These are phyloP conservation scores for Brachionus sp. DNA, from an alignment of 1,140 invertebrate genomes.

Conservation along the genomic window DNA sequence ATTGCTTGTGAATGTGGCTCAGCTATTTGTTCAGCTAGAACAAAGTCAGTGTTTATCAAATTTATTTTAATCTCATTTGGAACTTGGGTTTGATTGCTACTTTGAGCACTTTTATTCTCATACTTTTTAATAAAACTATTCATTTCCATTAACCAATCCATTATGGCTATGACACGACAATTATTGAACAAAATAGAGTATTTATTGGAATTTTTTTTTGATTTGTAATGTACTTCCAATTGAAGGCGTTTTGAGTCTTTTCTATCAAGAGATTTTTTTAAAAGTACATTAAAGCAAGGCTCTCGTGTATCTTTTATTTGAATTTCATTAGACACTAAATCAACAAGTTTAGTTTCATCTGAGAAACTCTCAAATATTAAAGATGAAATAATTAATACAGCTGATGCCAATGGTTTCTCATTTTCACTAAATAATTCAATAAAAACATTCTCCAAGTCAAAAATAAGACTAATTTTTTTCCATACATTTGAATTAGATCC, in stretches of 20 bases:
- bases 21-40: background rate
- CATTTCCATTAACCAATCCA: constrained; percentile 45
- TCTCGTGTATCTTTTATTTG: constrained; percentile 9
- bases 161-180: background rate
- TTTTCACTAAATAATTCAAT: constrained; percentile 65
- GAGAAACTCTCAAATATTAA: constrained; percentile 44
- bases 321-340: constrained; percentile 42
- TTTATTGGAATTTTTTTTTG: background rate
- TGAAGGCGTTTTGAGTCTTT: background rate
- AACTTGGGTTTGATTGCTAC: background rate
- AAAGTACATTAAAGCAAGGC: background rate
- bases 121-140: background rate
- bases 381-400: background rate
- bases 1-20: constrained; percentile 23
- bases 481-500: constrained; percentile 60
- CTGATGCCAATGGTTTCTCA: background rate
- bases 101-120: background rate
- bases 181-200: constrained; percentile 36
- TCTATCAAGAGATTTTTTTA: background rate
- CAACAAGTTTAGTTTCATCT: constrained; percentile 9
- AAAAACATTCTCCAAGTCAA: constrained; percentile 82
- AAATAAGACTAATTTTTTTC: constrained; percentile 72
- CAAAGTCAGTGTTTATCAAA: constrained; percentile 40
- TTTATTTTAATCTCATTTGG: constrained; percentile 25
- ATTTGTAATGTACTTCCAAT: constrained; percentile 30